Percentiles rank a stretch among this genome's conserved stretches.
phyloP scores from a whole-genome alignment of 2,113 vertebrate genomes.

The Mesembrinibis cayennensis region DNA sequence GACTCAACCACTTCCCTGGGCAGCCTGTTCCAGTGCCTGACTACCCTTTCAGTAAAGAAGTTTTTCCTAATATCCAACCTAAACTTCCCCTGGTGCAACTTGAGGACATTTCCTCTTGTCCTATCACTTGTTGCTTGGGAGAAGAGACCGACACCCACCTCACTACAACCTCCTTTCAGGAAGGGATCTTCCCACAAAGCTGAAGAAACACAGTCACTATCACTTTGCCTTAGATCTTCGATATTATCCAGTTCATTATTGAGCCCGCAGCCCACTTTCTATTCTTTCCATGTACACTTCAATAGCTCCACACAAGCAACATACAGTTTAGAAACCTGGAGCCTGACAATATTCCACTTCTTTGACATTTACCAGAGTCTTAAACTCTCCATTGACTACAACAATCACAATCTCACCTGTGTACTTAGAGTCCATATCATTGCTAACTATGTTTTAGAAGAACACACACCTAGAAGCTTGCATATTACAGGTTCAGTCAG shows the following conservation, averaged over 20 bases:
- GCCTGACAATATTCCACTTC: neutral
- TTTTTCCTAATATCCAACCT: too few relatives aligned
- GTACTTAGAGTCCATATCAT: rapidly evolving
- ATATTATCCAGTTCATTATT: rapidly evolving
- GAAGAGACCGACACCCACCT: too few relatives aligned
- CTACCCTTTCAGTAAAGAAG: too few relatives aligned
- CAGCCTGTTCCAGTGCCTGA: too few relatives aligned
- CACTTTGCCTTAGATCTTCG: neutral
- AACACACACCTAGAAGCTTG: rapidly evolving
- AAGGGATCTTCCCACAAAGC: neutral
- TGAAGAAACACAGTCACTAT: neutral
- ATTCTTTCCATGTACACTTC: neutral
- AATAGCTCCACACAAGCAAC: neutral
- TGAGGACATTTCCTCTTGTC: too few relatives aligned
- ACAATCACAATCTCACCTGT: rapidly evolving
- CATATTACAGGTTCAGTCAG: too few relatives aligned
- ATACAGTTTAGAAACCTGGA: neutral
- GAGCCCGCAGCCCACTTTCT: neutral
- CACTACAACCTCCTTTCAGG: too few relatives aligned
- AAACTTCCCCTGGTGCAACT: too few relatives aligned
- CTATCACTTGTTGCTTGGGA: too few relatives aligned
- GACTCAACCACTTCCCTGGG: too few relatives aligned
- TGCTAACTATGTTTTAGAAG: neutral
- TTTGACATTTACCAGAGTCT: neutral
- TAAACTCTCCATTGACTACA: neutral